These are phyloP conservation scores for Aphaenogaster floridana DNA, from an alignment of 1,140 invertebrate species.

Conservation along the genomic window DNA sequence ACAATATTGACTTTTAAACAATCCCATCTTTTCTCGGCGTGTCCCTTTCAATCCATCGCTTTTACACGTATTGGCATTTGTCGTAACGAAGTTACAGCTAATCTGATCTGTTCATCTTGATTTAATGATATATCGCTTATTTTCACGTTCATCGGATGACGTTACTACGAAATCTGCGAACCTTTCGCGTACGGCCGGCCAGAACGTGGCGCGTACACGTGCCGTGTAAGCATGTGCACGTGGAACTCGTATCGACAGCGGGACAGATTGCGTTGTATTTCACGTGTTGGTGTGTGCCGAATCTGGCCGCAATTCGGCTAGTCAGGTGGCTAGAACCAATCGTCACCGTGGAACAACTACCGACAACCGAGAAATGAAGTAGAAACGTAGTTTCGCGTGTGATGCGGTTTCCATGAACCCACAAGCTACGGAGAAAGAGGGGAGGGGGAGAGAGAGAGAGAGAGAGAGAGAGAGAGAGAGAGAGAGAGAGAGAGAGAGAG, in stretches of 20 bases:
- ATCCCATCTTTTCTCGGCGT: not conserved
- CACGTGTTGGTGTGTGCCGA: slow-evolving; percentile 29
- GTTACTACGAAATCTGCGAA: slow-evolving; percentile 23
- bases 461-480: too few species aligned
- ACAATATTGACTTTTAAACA: slow-evolving; percentile 6
- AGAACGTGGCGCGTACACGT: slow-evolving; percentile 10
- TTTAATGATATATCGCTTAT: slow-evolving; percentile 37
- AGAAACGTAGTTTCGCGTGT: slow-evolving; percentile 35
- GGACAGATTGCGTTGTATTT: slow-evolving; percentile 74
- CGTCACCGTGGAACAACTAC: slow-evolving; percentile 33
- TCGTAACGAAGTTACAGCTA: slow-evolving; percentile 38
- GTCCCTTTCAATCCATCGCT: slow-evolving; percentile 2
- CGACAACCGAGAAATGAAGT: slow-evolving; percentile 46
- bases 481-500: not conserved
- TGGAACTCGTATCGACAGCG: slow-evolving; percentile 59
- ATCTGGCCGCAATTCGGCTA: slow-evolving; percentile 50
- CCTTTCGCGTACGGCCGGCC: not conserved
- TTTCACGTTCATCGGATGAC: slow-evolving; percentile 37
- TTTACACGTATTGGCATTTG: slow-evolving; percentile 10
- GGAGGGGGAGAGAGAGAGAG: not conserved
- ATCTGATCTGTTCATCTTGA: slow-evolving; percentile 30
- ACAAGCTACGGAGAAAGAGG: not conserved
- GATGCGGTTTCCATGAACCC: slow-evolving; percentile 30
- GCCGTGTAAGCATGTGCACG: slow-evolving; percentile 20
- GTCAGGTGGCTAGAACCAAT: slow-evolving; percentile 42